Evolutionary conservation across 2,888 invertebrate genomes (phyloP), one percentile per base, ranked within the genome.

Genomic region (Tipula vernalis): DNA sequence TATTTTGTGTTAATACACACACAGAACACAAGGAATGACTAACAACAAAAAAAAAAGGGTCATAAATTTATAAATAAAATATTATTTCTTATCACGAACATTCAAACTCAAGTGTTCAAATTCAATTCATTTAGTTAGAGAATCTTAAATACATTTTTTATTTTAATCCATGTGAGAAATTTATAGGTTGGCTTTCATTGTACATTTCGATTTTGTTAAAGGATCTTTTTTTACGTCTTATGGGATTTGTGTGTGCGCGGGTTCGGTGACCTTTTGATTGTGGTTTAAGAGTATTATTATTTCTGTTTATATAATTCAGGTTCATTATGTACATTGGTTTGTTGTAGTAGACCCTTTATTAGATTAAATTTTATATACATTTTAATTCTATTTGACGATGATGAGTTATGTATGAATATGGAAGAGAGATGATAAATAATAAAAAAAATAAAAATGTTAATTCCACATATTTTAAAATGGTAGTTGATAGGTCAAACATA

Each of bases 41-140:
- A 28, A 28, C 28, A 28, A 28, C 28, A 28, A 28, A 28, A 71
- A 3, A 71, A 44, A 71, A 71, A 71, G 71, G 71, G 71, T 71
- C 71, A 71, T 71, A 71, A 71, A 71, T 71, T 71, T 71, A 71
- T 71, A 71, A 71, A 71, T 57, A 57, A 57, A 6, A 57, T 57
- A 57, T 71, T 71, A 71, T 71, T 71, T 71, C 71, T 71, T 71
- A 71, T 71, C 71, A 71, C 71, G 71, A 71, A 71, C 28, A 71
- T 71, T 71, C 71, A 71, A 71, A 71, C 71, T 71, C 71, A 71
- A 71, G 71, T 71, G 71, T 71, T 71, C 71, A 71, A 71, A 71
- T 71, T 71, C 71, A 28, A 71, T 71, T 71, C 71, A 8, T 71
- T 71, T 12, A 10, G 28, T 71, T 28, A 28, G 28, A 71, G 71